These are phyloP conservation scores for Acanthococcus lagerstroemiae DNA, from an alignment of 2,888 invertebrate genomes.

Conservation along the genomic window DNA sequence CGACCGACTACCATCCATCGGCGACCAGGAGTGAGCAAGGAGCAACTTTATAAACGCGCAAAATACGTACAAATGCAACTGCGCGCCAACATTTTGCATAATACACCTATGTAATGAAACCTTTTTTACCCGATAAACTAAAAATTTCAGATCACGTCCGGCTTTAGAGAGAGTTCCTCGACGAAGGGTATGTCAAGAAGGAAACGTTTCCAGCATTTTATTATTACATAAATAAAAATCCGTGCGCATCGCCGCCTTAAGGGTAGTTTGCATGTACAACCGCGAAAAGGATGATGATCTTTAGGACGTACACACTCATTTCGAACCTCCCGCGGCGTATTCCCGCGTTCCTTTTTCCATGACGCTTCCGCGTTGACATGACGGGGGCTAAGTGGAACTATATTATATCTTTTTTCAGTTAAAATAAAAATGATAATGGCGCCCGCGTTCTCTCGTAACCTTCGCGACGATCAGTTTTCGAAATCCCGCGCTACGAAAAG, in stretches of 20 bases:
- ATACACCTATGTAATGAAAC: background rate
- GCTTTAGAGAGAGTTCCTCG: no score
- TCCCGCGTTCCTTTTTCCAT: background rate
- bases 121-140: slow-evolving; percentile 4
- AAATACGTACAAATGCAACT: no score
- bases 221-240: slow-evolving; percentile 8
- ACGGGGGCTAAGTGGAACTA: no score
- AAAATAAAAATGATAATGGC: no score
- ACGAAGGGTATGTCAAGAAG: background rate
- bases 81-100: slow-evolving; percentile 5
- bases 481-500: no score
- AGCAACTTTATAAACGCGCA: no score
- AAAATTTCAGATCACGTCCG: slow-evolving; percentile 11
- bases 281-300: background rate
- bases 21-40: no score
- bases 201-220: slow-evolving; percentile 10
- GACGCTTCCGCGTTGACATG: background rate
- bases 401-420: no score
- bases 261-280: background rate
- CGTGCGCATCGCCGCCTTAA: slow-evolving; percentile 2
- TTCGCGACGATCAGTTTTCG: no score
- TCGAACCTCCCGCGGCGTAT: background rate
- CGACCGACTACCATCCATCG: no score
- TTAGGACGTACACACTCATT: background rate
- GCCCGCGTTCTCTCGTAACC: no score